phyloP scores from a whole-genome alignment of 2,113 vertebrate species.

The Oryzias woworae region DNA sequence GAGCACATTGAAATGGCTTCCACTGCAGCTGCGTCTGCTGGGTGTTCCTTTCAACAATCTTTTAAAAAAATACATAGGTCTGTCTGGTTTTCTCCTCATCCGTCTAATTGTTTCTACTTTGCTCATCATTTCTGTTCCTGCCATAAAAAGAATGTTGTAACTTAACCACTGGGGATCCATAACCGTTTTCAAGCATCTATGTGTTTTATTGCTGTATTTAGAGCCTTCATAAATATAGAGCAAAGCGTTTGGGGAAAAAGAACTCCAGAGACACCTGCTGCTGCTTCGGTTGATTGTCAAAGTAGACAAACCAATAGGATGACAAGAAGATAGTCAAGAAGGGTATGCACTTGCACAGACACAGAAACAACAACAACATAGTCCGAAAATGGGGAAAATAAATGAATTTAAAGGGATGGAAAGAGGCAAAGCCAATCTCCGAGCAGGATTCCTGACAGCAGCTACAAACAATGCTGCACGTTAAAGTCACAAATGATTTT shows the following conservation, averaged over 20 bases:
- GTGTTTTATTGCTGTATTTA: slow-evolving; percentile 73
- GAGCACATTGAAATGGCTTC: slow-evolving; percentile 52
- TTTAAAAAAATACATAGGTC: not conserved
- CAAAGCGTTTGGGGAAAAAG: slow-evolving; percentile 54
- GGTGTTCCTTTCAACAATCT: slow-evolving; percentile 17
- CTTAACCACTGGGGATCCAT: slow-evolving; percentile 65
- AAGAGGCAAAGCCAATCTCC: too few relatives aligned
- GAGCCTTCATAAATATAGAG: slow-evolving; percentile 70
- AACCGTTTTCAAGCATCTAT: slow-evolving; percentile 68
- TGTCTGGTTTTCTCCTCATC: slow-evolving; percentile 56
- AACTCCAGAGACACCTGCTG: slow-evolving; percentile 43
- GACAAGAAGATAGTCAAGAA: not conserved
- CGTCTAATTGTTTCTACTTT: slow-evolving; percentile 67
- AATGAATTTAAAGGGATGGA: too few relatives aligned
- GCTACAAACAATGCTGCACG: too few relatives aligned
- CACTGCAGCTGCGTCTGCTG: slow-evolving; percentile 45
- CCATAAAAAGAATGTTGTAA: slow-evolving; percentile 59
- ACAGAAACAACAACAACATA: not conserved
- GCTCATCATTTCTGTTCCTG: slow-evolving; percentile 66
- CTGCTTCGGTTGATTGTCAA: slow-evolving; percentile 30
- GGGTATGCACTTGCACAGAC: not conserved
- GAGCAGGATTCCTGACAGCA: too few relatives aligned
- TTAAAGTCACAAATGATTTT: too few relatives aligned
- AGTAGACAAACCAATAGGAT: slow-evolving; percentile 7
- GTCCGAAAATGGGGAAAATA: not conserved